Evolutionary conservation across 1,140 invertebrate genomes (phyloP), one percentile per base, ranked within the genome.

Genomic region (Drosophila athabasca): DNA sequence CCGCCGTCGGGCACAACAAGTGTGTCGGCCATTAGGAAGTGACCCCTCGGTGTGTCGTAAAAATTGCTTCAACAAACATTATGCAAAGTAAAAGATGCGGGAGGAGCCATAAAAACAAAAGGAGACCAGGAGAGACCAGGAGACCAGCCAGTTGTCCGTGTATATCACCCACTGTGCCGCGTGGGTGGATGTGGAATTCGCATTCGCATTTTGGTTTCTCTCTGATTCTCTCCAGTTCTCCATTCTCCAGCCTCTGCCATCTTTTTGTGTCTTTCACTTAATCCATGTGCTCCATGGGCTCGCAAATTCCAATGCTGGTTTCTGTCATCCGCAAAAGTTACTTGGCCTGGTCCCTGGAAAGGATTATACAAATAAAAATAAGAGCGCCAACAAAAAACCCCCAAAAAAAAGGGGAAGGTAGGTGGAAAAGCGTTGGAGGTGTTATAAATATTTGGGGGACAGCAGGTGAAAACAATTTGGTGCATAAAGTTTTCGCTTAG

Each of bases 311-410:
- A 79, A 76, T 88, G 79, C 79, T 72, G 69, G 39, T 76, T 83
- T 87, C 79, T 88, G 83, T 82, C 83, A 82, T 78, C 78, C 80
- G 75, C 75, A 72, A 82, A 82, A 79, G 82, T 81, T 81, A 58
- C 71, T 57, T 65, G 35, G 64, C 71, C 43, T 65, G 35, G 64
- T 43, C 24, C 24, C 17, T 19, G 17, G 74, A 87, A 87, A 87
- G 83, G 82, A 87, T 87, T 87, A 87, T 87, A 87, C 78, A 87
- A 87, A 87, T 87, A 87, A 87, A 83, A 87, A 87, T 81, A 87
- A 11, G 31, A 35, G 31, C 8, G 8, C 8, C 31, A 35, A 35
- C 11, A 39, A 39, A 39, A 3, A 13, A 39, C 13, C 0, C 9
- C 3, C 9, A 9, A 7, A 31, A 87, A 81, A 54, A 52, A 52